phyloP scores from a whole-genome alignment of 2,113 vertebrate genomes.

The Benitochromis conjunctus region DNA sequence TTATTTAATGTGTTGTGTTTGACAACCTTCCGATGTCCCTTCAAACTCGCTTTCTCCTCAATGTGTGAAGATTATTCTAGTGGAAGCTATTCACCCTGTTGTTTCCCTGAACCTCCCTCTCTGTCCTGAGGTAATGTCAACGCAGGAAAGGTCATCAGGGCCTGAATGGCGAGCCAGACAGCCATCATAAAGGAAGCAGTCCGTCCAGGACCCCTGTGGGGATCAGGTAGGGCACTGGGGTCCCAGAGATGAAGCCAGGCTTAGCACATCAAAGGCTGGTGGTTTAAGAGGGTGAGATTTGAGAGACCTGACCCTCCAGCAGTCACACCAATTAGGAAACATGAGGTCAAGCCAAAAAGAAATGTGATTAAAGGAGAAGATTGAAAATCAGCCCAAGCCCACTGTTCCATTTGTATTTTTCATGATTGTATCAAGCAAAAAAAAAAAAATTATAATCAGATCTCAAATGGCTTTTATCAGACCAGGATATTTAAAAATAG shows the following conservation, averaged over 20 bases:
- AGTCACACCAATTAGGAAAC: not conserved
- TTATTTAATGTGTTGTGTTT: not conserved
- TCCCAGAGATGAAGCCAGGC: not conserved
- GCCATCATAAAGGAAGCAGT: constrained; percentile 19
- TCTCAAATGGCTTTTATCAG: not conserved
- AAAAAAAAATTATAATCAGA: not conserved
- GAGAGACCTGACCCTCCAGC: not conserved
- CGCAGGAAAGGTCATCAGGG: not conserved
- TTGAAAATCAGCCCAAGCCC: not conserved
- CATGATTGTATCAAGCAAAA: not conserved
- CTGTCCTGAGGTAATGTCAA: not conserved
- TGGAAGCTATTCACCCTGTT: not conserved
- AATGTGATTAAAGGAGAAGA: not conserved
- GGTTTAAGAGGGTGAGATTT: not conserved
- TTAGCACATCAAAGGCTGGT: not conserved
- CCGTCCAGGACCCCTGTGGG: not conserved
- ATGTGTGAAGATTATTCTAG: not conserved
- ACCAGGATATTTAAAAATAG: not conserved
- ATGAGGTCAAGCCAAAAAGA: not conserved
- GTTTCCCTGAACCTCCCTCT: not conserved
- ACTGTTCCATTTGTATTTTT: not conserved
- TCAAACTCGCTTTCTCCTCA: not conserved
- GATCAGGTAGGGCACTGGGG: not conserved
- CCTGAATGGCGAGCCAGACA: constrained; percentile 20
- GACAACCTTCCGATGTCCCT: not conserved